Evolutionary conservation across 2,888 invertebrate genomes (phyloP).

Genomic region (Mesorhabditis spiculigera): DNA sequence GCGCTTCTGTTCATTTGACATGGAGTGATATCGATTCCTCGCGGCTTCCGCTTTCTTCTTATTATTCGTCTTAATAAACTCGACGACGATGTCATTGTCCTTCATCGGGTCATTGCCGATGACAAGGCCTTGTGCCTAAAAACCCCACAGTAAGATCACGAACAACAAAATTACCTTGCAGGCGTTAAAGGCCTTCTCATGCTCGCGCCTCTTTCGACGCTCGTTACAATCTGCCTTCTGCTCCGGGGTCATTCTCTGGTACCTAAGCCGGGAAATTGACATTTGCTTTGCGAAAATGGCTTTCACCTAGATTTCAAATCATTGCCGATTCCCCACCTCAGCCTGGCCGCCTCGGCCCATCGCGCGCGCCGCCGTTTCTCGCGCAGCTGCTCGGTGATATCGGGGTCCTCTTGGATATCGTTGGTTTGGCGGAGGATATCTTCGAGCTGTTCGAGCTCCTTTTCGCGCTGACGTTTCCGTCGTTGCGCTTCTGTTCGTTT

Average conservation of each 20-base stretch:
- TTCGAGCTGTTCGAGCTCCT: conserved; percentile 55
- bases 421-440: conserved; percentile 50
- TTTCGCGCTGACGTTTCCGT: conserved; percentile 54
- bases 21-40: conserved; percentile 40
- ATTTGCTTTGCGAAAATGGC: not conserved
- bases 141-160: not conserved
- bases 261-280: conserved; percentile 14
- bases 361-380: conserved; percentile 56
- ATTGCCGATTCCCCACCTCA: conserved; percentile 20
- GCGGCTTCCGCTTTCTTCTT: conserved; percentile 56
- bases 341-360: conserved; percentile 56
- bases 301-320: not conserved
- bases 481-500: conserved; percentile 55
- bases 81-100: conserved; percentile 48
- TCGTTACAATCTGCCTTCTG: conserved; percentile 53
- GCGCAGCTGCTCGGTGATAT: conserved; percentile 54
- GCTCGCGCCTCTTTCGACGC: conserved; percentile 51
- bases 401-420: conserved; percentile 55
- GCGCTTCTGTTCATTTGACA: conserved; percentile 52
- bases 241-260: conserved; percentile 43
- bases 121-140: not conserved
- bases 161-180: conserved; percentile 29
- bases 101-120: conserved; percentile 28
- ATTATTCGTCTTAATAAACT: conserved; percentile 51
- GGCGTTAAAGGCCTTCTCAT: conserved; percentile 41